These are phyloP conservation scores for Semnornis frantzii DNA, from an alignment of 2,113 vertebrate species.

Conservation along the genomic window DNA sequence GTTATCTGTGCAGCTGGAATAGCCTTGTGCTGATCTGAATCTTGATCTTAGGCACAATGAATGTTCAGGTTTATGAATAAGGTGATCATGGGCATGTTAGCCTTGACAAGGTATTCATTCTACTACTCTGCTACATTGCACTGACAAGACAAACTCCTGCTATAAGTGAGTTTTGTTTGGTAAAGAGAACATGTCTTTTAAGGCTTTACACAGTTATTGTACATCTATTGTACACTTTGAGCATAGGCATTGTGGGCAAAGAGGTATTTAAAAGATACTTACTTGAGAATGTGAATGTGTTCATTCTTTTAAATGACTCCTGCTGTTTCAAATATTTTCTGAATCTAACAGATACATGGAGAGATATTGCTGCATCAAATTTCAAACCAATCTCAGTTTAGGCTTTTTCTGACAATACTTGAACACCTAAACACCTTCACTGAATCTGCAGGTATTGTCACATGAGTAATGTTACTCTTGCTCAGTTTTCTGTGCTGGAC, in stretches of 20 bases:
- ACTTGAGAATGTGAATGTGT: background rate
- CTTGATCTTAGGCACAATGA: background rate
- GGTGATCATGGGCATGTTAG: background rate
- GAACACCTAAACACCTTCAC: background rate
- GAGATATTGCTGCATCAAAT: background rate
- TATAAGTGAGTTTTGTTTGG: background rate
- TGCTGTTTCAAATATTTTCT: background rate
- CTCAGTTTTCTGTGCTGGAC: background rate
- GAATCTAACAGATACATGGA: background rate
- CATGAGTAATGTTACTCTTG: background rate
- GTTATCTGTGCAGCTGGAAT: background rate
- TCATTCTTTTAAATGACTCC: background rate
- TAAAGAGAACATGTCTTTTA: background rate
- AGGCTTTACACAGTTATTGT: background rate
- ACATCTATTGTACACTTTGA: background rate
- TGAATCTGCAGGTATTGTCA: background rate
- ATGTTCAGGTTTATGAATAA: background rate
- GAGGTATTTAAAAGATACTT: background rate
- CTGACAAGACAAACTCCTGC: background rate
- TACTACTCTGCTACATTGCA: background rate
- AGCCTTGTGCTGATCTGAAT: background rate
- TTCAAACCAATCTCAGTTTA: background rate
- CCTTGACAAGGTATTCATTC: background rate
- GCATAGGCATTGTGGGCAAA: background rate
- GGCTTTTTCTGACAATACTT: background rate